Conservation (phyloP, 2,113 vertebrate genomes). For the Tenrec ecaudatus region DNA sequence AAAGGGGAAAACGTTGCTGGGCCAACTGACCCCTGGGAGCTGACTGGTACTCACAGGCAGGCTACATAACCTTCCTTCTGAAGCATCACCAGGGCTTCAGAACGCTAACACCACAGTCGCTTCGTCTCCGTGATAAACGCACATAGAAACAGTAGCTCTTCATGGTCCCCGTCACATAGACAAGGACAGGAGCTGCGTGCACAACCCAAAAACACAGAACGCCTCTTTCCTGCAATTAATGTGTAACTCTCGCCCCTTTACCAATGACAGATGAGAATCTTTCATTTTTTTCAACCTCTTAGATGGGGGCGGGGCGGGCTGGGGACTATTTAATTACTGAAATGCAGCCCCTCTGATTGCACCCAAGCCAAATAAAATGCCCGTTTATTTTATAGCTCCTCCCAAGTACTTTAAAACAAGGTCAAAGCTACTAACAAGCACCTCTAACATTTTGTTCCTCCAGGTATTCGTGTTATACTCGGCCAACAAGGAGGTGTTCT, state of each 20-base stretch:
- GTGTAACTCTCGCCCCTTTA: not conserved
- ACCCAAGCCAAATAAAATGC: not conserved
- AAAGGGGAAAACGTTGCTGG: not conserved
- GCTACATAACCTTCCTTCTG: constrained; percentile 18
- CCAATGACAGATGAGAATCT: not conserved
- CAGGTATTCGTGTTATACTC: not conserved
- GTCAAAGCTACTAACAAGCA: not conserved
- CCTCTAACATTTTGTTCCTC: not conserved
- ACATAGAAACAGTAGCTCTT: not conserved
- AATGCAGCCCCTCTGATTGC: not conserved
- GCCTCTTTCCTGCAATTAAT: not conserved
- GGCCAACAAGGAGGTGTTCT: not conserved
- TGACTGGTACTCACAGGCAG: too few relatives aligned
- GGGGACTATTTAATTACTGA: not conserved
- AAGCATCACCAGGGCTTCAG: constrained; percentile 46
- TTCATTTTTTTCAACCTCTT: not conserved
- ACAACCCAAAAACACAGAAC: not conserved
- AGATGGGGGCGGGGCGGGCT: not conserved
- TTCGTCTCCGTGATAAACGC: not conserved
- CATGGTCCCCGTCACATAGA: not conserved
- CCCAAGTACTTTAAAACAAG: not conserved
- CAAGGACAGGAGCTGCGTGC: not conserved
- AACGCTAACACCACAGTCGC: constrained; percentile 32
- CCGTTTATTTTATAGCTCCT: not conserved
- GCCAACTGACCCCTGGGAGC: not conserved